phyloP scores from a whole-genome alignment of 2,113 vertebrate species.

The Fulica atra region DNA sequence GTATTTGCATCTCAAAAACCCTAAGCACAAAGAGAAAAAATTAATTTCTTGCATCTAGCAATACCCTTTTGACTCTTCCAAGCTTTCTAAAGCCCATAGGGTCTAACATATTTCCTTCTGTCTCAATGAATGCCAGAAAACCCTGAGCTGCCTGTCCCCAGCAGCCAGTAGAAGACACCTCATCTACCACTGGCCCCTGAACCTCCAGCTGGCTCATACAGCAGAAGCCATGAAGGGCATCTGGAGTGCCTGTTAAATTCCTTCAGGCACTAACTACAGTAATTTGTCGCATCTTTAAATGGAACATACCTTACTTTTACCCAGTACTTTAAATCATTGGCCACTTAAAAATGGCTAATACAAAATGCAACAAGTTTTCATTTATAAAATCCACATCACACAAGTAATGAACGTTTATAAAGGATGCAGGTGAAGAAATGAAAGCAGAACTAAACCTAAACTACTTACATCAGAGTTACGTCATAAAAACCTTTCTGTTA shows the following conservation, averaged over 20 bases:
- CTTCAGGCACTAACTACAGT: neutral
- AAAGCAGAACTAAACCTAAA: neutral
- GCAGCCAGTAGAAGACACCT: neutral
- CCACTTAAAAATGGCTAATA: neutral
- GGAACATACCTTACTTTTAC: neutral
- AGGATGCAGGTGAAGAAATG: neutral
- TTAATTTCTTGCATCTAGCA: neutral
- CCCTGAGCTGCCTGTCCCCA: neutral
- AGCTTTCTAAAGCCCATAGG: neutral
- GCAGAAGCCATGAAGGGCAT: fast-evolving
- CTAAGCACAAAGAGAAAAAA: neutral
- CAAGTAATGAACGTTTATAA: neutral
- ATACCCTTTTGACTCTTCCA: neutral
- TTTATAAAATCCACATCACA: neutral
- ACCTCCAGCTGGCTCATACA: fast-evolving
- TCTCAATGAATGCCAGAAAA: neutral
- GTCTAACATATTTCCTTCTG: neutral
- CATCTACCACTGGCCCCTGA: neutral
- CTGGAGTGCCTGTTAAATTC: fast-evolving
- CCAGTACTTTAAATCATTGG: neutral
- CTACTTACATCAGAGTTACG: neutral
- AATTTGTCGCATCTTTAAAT: neutral
- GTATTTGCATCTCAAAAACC: neutral
- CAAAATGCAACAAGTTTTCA: neutral
- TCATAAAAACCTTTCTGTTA: neutral